Percentiles rank a stretch among this genome's conserved stretches.
Conservation (phyloP, 2,797 vertebrate genomes). For the Cyclura pinguis region DNA sequence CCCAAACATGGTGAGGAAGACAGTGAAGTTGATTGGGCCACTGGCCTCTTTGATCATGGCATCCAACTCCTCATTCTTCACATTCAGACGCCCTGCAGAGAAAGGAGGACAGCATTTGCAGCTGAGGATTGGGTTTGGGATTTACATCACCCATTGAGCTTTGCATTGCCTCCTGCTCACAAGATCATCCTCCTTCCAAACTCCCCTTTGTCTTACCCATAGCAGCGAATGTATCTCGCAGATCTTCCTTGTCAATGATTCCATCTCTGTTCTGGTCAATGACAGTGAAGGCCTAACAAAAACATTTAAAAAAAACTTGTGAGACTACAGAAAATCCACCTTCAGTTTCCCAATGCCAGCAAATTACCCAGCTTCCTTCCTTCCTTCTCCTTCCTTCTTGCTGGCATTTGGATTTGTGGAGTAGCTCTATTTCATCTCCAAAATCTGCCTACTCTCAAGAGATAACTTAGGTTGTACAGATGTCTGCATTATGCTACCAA, state of each 20-base stretch:
- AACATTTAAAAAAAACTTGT: background rate
- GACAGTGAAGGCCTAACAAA: constrained; percentile 90
- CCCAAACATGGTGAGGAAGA: constrained; percentile 96
- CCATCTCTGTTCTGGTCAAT: constrained; percentile 97
- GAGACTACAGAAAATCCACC: background rate
- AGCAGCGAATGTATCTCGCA: constrained; percentile 91
- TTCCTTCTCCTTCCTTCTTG: background rate
- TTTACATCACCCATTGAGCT: background rate
- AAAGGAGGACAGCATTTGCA: background rate
- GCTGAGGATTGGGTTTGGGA: background rate
- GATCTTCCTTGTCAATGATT: constrained; percentile 94
- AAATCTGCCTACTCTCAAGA: background rate
- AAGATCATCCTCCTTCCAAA: too few species aligned
- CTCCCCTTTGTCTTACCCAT: constrained; percentile 82
- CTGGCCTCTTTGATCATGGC: constrained; percentile 95
- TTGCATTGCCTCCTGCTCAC: background rate
- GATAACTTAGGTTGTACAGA: background rate
- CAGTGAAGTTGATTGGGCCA: constrained; percentile 96
- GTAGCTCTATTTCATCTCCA: background rate
- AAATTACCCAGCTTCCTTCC: background rate
- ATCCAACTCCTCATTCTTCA: constrained; percentile 93
- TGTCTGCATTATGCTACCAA: background rate
- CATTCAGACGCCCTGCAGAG: constrained; percentile 86
- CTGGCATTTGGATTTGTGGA: background rate
- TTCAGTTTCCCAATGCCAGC: background rate